These are phyloP conservation scores for Aeoliscus strigatus DNA, from an alignment of 2,797 vertebrate species.

Conservation along the genomic window DNA sequence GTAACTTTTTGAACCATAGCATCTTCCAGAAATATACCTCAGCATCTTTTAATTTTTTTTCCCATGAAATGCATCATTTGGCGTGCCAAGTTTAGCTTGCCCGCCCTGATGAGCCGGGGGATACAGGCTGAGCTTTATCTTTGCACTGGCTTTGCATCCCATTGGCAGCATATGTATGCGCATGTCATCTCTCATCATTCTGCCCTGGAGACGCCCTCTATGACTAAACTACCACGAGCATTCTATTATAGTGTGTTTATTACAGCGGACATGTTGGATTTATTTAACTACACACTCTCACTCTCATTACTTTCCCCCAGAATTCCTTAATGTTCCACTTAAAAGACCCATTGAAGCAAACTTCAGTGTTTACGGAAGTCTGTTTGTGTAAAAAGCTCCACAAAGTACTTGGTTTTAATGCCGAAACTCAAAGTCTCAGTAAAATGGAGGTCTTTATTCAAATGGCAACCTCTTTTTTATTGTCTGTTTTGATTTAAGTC, in stretches of 20 bases:
- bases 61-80: conserved; percentile 62
- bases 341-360: conserved; percentile 27
- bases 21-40: conserved; percentile 25
- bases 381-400: conserved; percentile 43
- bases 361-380: conserved; percentile 30
- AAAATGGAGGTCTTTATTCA: conserved; percentile 49
- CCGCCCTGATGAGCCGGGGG: conserved; percentile 22
- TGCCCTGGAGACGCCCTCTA: conserved; percentile 15
- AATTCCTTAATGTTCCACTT: conserved; percentile 28
- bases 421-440: conserved; percentile 23
- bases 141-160: conserved; percentile 48
- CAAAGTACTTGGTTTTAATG: conserved; percentile 39
- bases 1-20: no score
- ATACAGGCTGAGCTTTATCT: conserved; percentile 42
- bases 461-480: conserved; percentile 56
- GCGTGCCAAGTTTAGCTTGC: conserved; percentile 43
- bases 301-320: conserved; percentile 35
- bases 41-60: conserved; percentile 56
- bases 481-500: conserved; percentile 74
- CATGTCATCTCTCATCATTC: conserved; percentile 39
- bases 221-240: conserved; percentile 23
- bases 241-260: conserved; percentile 22
- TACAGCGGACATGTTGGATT: conserved; percentile 27
- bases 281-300: conserved; percentile 27
- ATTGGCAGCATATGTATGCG: conserved; percentile 43